Conservation (phyloP, 1,140 invertebrate species). For the Lepidurus apus region DNA sequence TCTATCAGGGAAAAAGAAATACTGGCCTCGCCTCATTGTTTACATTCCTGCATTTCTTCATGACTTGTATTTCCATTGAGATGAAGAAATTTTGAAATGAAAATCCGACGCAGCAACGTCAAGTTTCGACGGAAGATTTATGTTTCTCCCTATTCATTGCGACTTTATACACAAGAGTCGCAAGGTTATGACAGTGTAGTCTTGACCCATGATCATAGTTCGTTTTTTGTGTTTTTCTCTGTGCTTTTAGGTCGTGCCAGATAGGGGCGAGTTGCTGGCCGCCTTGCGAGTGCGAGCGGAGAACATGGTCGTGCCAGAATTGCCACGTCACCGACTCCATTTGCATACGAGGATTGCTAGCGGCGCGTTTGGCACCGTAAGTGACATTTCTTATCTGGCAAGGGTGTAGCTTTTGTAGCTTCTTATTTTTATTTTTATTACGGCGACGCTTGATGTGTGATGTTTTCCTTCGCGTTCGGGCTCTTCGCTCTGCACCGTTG, state of each 20-base stretch:
- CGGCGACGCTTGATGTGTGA: constrained; percentile 6
- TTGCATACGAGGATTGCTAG: constrained; percentile 85
- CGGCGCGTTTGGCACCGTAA: constrained; percentile 84
- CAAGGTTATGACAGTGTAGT: not conserved
- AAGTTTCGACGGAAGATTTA: not conserved
- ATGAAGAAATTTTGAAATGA: not conserved
- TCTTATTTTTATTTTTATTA: constrained; percentile 20
- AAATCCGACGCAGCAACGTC: too few relatives aligned
- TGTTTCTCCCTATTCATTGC: not conserved
- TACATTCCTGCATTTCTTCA: not conserved
- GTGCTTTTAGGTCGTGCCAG: constrained; percentile 52
- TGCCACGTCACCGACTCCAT: constrained; percentile 74
- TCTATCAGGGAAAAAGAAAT: not conserved
- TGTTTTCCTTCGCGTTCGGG: not conserved
- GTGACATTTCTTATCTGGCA: constrained; percentile 39
- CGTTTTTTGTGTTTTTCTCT: constrained; percentile 17
- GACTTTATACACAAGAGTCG: not conserved
- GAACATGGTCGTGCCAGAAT: constrained; percentile 66
- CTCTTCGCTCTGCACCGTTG: constrained; percentile 21
- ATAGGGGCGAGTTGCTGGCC: constrained; percentile 62
- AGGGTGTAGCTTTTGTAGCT: constrained; percentile 12
- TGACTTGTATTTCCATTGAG: constrained; percentile 1
- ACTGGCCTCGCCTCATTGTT: not conserved
- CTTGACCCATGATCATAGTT: not conserved
- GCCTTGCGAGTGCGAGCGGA: constrained; percentile 64